Evolutionary conservation across 1,140 invertebrate genomes (phyloP), one percentile per base, ranked within the genome.

Genomic region (Reticulitermes speratus): DNA sequence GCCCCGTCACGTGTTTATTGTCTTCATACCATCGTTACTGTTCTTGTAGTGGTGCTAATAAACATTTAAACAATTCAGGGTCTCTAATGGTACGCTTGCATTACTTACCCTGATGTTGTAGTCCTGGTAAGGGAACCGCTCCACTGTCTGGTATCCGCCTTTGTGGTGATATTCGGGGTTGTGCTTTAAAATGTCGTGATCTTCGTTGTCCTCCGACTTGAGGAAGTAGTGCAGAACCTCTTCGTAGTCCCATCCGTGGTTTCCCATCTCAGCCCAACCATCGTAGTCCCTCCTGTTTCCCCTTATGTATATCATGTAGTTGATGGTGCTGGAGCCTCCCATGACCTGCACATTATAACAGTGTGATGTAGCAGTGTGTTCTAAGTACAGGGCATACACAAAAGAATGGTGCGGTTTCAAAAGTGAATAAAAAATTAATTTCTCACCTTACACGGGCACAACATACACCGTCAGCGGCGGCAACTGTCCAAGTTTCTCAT

Each of bases 281-380:
- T 96, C 92, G 89, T 95, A 96, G 89, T 96, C 94, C 12, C 89
- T 88, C 8, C 90, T 91, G 89, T 95, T 93, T 0, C 94, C 95
- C 87, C 95, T 89, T 0, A 94, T 92, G 89, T 96, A 96, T 75
- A 94, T 93, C 94, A 96, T 95, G 52, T 93, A 93, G 89, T 95
- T 95, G 19, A 95, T 90, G 8, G 92, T 91, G 55, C 93, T 94
- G 25, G 93, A 94, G 14, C 94, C 95, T 65, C 94, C 95, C 91
- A 87, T 82, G 19, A 91, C 91, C 84, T 89, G 89, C n/a, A 89
- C 90, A 85, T 89, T 87, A 16, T 91, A 75, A 30, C 83, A 85
- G 8, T 19, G 8, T 44, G 48, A 87, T 9, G 9, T 25, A 7
- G 6, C 6, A 82, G 5, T 82, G 75, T 30, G 16, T 38, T 11